Evolutionary conservation across 2,113 vertebrate genomes (phyloP).

Genomic region (Pyxicephalus adspersus): DNA sequence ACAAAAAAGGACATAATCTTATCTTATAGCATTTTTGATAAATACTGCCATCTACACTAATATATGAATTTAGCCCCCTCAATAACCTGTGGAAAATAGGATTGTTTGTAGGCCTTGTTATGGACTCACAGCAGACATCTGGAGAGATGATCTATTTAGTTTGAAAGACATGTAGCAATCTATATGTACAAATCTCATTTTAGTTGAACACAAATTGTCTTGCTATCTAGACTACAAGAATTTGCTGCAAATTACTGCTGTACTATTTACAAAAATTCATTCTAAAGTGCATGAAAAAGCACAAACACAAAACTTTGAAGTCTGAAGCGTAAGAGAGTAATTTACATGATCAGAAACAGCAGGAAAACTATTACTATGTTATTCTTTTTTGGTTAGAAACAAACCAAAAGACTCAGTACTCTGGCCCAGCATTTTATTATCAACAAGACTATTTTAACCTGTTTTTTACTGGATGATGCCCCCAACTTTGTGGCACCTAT

Average conservation of each 20-base stretch:
- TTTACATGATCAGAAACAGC: neutral
- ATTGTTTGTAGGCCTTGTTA: constrained; percentile 35
- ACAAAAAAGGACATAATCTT: neutral
- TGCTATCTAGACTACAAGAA: neutral
- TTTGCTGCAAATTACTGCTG: constrained; percentile 6
- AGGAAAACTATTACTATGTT: neutral
- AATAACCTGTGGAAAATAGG: constrained; percentile 33
- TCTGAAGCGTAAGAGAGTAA: neutral
- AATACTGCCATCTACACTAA: neutral
- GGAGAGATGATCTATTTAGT: constrained; percentile 32
- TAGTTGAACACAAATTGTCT: neutral
- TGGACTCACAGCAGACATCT: constrained; percentile 9
- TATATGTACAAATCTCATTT: constrained; percentile 14
- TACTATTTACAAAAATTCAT: neutral
- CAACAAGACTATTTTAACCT: too few relatives aligned
- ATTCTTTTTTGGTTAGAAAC: too few relatives aligned
- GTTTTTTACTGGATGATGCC: too few relatives aligned
- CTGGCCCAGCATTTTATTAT: too few relatives aligned
- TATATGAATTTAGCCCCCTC: neutral
- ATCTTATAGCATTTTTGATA: constrained; percentile 1
- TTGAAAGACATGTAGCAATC: constrained; percentile 25
- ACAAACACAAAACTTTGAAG: constrained; percentile 20
- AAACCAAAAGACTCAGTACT: too few relatives aligned
- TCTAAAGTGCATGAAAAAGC: neutral
- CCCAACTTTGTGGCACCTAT: too few relatives aligned